phyloP scores from a whole-genome alignment of 2,888 invertebrate genomes.

The Pseudococcus longispinus region DNA sequence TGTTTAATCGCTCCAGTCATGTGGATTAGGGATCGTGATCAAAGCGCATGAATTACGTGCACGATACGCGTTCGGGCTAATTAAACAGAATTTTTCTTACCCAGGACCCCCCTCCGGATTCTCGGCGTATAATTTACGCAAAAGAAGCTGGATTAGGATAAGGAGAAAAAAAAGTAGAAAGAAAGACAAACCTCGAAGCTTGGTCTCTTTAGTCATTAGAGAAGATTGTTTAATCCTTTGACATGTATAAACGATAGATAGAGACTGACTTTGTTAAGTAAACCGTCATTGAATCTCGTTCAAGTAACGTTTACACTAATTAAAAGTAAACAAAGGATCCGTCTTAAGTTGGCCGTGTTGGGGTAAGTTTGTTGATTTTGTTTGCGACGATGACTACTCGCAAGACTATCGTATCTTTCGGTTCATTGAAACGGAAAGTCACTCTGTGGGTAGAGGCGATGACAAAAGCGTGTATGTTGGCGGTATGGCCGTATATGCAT shows the following conservation, averaged over 20 bases:
- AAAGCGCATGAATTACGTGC: slow-evolving; percentile 33
- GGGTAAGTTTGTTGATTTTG: slow-evolving; percentile 52
- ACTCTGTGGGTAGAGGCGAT: neutral
- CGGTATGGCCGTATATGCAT: neutral
- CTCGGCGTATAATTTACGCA: slow-evolving; percentile 25
- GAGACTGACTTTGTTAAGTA: slow-evolving; percentile 30
- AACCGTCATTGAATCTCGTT: slow-evolving; percentile 48
- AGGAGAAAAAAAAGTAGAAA: neutral
- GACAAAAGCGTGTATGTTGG: slow-evolving; percentile 48
- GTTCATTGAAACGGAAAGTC: slow-evolving; percentile 46
- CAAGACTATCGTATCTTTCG: slow-evolving; percentile 13
- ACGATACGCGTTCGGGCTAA: slow-evolving; percentile 31
- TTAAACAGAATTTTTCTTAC: neutral
- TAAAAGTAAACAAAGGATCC: slow-evolving; percentile 48
- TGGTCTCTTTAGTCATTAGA: slow-evolving; percentile 24
- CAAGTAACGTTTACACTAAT: slow-evolving; percentile 52
- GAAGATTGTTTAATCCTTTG: slow-evolving; percentile 41
- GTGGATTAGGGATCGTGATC: slow-evolving; percentile 9
- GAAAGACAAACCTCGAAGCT: neutral
- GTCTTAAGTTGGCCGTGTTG: slow-evolving; percentile 43
- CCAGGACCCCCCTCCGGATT: neutral
- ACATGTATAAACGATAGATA: neutral
- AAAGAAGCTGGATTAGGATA: neutral
- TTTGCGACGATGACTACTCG: slow-evolving; percentile 10
- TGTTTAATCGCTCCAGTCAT: neutral